A percentile compares a stretch with the other conserved stretches of the same genome.
Conservation (phyloP, 2,888 invertebrate species). For the Polia nebulosa region DNA sequence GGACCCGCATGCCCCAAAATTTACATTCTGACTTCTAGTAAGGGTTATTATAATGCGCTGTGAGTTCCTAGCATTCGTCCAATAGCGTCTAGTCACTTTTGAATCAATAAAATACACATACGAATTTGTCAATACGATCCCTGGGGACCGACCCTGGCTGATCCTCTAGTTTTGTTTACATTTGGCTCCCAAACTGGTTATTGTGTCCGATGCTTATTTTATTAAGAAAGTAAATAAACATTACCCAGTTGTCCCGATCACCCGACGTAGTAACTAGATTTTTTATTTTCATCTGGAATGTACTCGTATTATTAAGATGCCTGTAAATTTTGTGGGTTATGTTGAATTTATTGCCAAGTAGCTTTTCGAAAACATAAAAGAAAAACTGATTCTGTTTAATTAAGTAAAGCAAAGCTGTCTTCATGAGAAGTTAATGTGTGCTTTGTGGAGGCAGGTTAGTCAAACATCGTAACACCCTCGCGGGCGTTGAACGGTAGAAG, state of each 20-base stretch:
- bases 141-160: constrained; percentile 70
- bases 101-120: constrained; percentile 80
- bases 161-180: constrained; percentile 76
- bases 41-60: constrained; percentile 74
- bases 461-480: constrained; percentile 84
- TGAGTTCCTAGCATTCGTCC: constrained; percentile 65
- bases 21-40: constrained; percentile 84
- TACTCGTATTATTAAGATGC: constrained; percentile 31
- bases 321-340: constrained; percentile 2
- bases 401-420: constrained; percentile 46
- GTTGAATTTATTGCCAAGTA: constrained; percentile 4
- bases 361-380: background rate
- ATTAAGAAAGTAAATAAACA: constrained; percentile 64
- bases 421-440: constrained; percentile 72
- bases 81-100: constrained; percentile 77
- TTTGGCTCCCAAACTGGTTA: constrained; percentile 65
- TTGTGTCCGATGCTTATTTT: constrained; percentile 67
- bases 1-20: constrained; percentile 81
- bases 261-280: constrained; percentile 51
- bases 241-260: constrained; percentile 47
- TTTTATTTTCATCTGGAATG: constrained; percentile 56
- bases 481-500: constrained; percentile 84
- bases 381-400: constrained; percentile 28
- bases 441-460: constrained; percentile 74
- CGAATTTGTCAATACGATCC: constrained; percentile 76